Percentiles rank a stretch among this genome's conserved stretches.
Conservation (phyloP, 1,140 invertebrate genomes). For the Drosophila pseudoobscura region DNA sequence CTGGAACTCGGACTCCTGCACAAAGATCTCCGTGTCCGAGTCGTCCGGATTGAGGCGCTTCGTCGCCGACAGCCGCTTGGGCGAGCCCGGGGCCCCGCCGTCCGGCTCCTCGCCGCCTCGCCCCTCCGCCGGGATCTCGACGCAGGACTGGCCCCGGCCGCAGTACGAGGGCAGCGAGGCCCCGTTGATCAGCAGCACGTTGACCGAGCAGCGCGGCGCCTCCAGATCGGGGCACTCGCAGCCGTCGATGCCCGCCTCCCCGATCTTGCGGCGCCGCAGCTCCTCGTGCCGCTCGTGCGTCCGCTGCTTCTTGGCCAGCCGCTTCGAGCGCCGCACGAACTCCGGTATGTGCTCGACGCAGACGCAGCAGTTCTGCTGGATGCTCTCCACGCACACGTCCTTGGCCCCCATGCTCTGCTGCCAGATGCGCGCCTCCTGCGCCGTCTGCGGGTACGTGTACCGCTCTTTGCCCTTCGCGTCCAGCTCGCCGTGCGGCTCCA, state of each 20-base stretch:
- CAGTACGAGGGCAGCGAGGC: conserved; percentile 40
- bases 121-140: not conserved
- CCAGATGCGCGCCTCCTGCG: conserved; percentile 59
- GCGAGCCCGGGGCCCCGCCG: not conserved
- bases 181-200: conserved; percentile 56
- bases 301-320: conserved; percentile 5
- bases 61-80: not conserved
- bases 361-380: conserved; percentile 54
- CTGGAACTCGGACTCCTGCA: conserved; percentile 47
- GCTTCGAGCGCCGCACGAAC: conserved; percentile 55
- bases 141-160: conserved; percentile 8
- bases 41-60: conserved; percentile 9
- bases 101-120: not conserved
- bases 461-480: conserved; percentile 14
- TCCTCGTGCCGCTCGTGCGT: not conserved
- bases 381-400: conserved; percentile 30
- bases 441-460: conserved; percentile 57
- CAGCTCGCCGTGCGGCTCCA: not conserved
- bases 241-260: not conserved
- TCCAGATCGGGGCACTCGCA: conserved; percentile 19
- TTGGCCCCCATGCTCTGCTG: conserved; percentile 55
- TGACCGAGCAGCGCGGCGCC: conserved; percentile 23
- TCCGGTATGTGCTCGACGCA: conserved; percentile 66
- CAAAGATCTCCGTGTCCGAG: conserved; percentile 53
- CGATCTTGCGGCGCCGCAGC: not conserved